Percentiles rank a stretch among this genome's conserved stretches.
Evolutionary conservation across 1,140 invertebrate species (phyloP).

Genomic region (Drosophila nigromelanica): DNA sequence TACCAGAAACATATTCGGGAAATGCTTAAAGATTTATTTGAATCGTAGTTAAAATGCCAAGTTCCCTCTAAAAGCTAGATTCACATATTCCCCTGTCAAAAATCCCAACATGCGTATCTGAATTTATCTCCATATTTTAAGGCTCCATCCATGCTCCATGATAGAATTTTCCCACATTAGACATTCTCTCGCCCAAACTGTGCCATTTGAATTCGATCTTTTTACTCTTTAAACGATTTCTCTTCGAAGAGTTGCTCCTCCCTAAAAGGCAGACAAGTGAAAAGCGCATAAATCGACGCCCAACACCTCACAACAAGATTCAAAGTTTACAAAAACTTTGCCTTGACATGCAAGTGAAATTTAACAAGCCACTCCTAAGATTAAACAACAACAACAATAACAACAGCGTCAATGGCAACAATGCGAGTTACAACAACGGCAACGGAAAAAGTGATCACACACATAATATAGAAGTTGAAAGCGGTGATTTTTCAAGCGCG

Average conservation of each 20-base stretch:
- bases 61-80: neutral
- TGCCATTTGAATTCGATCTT: conserved; percentile 30
- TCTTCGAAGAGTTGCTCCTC: conserved; percentile 35
- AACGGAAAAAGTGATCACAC: conserved; percentile 51
- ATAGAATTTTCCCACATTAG: conserved; percentile 41
- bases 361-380: conserved; percentile 80
- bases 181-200: neutral
- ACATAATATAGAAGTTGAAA: conserved; percentile 58
- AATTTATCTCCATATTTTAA: neutral
- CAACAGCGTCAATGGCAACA: conserved; percentile 27
- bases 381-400: conserved; percentile 10
- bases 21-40: neutral
- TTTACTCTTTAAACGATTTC: conserved; percentile 36
- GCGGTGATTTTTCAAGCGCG: conserved; percentile 69
- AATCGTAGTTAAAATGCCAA: neutral
- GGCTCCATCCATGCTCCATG: no score
- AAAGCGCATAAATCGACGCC: conserved; percentile 78
- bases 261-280: conserved; percentile 66
- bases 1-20: conserved; percentile 32
- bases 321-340: conserved; percentile 32
- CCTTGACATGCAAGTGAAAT: conserved; percentile 78
- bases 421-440: conserved; percentile 25
- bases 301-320: conserved; percentile 57
- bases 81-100: neutral
- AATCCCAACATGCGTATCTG: no score